These are phyloP conservation scores for Poeciliopsis retropinna DNA, from an alignment of 2,113 vertebrate species.

Conservation along the genomic window DNA sequence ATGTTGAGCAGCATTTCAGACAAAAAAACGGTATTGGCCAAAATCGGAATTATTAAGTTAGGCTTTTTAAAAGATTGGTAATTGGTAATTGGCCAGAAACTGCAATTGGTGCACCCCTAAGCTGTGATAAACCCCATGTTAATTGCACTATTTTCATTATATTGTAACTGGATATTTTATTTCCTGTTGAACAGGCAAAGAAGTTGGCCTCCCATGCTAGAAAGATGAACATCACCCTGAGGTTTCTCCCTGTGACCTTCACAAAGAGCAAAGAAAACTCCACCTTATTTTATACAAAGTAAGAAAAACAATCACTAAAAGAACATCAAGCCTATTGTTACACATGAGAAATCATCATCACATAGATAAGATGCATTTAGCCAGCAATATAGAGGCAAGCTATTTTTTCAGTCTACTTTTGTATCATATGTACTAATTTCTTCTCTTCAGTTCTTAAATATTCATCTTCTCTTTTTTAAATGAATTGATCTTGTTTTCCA, in stretches of 20 bases:
- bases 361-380: not conserved
- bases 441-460: not conserved
- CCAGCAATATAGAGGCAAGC: not conserved
- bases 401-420: not conserved
- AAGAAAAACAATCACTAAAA: conserved; percentile 52
- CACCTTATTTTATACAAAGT: conserved; percentile 84
- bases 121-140: not conserved
- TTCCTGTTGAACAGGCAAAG: conserved; percentile 74
- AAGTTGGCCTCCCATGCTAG: conserved; percentile 82
- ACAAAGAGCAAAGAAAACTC: conserved; percentile 91
- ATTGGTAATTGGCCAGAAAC: too few relatives aligned
- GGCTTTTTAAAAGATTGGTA: too few relatives aligned
- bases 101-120: not conserved
- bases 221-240: conserved; percentile 84
- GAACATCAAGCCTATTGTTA: too few relatives aligned
- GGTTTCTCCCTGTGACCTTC: conserved; percentile 87
- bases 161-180: not conserved
- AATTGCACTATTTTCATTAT: not conserved
- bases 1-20: too few relatives aligned
- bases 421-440: not conserved
- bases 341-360: too few relatives aligned
- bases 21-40: too few relatives aligned
- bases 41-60: too few relatives aligned
- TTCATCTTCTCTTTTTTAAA: not conserved
- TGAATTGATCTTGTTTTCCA: not conserved